phyloP scores from a whole-genome alignment of 2,888 invertebrate genomes.

The Drosophila nr. fundita region DNA sequence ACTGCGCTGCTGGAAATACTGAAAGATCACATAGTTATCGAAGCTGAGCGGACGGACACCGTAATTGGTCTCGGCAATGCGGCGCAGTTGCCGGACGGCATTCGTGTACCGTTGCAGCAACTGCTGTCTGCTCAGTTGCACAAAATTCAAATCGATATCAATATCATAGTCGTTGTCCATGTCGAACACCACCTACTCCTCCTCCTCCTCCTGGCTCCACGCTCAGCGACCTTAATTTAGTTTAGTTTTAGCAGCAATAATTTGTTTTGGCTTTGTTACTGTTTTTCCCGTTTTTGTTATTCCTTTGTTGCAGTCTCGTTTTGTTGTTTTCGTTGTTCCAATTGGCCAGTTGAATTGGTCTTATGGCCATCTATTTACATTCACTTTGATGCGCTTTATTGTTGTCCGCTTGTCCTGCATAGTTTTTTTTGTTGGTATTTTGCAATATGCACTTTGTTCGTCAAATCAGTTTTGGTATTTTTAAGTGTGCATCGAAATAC shows the following conservation, averaged over 20 bases:
- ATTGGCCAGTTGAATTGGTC: neutral
- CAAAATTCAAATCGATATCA: conserved; percentile 69
- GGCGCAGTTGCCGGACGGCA: conserved; percentile 87
- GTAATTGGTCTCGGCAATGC: conserved; percentile 86
- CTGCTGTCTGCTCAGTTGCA: conserved; percentile 79
- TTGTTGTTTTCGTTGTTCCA: neutral
- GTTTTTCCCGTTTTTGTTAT: neutral
- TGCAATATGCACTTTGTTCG: conserved; percentile 11
- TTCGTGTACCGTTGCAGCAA: conserved; percentile 86
- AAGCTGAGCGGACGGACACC: conserved; percentile 88
- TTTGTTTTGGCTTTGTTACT: neutral
- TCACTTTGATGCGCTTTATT: conserved; percentile 27
- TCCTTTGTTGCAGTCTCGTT: conserved; percentile 11
- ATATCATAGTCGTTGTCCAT: conserved; percentile 72
- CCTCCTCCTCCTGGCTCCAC: neutral
- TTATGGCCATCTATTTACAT: conserved; percentile 45
- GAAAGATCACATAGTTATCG: conserved; percentile 86
- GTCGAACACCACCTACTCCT: conserved; percentile 18
- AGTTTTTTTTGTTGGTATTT: conserved; percentile 27
- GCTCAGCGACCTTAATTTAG: conserved; percentile 3
- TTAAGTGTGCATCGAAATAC: neutral
- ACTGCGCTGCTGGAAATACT: conserved; percentile 85
- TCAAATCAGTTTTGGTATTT: neutral
- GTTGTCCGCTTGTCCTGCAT: conserved; percentile 19
- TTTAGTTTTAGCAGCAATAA: neutral